phyloP scores from a whole-genome alignment of 2,888 invertebrate species.

The Scrobipalpa costella region DNA sequence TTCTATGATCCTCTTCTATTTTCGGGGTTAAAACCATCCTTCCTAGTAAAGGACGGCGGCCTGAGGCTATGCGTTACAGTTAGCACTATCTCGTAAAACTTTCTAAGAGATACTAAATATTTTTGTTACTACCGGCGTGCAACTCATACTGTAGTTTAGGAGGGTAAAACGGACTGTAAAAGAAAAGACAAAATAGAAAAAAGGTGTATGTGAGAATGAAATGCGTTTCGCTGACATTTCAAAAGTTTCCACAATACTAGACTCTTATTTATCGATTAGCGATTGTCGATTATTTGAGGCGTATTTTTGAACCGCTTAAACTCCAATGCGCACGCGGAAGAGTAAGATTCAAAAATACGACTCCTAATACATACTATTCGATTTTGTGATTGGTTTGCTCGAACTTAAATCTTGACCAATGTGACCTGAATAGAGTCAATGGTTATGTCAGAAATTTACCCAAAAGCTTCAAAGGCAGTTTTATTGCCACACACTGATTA shows the following conservation, averaged over 20 bases:
- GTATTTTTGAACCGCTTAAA: too few relatives aligned
- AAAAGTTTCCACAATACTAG: not conserved
- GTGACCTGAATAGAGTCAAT: too few relatives aligned
- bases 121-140: constrained; percentile 1
- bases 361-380: too few relatives aligned
- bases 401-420: too few relatives aligned
- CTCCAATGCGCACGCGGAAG: too few relatives aligned
- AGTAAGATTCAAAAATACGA: too few relatives aligned
- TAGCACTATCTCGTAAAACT: not conserved
- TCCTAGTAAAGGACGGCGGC: not conserved
- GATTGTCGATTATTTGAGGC: too few relatives aligned
- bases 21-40: not conserved
- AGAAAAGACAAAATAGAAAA: not conserved
- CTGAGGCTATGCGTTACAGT: not conserved
- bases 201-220: not conserved
- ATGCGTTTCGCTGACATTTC: not conserved
- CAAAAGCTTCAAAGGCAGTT: too few relatives aligned
- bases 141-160: not conserved
- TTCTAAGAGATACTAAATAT: not conserved
- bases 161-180: not conserved
- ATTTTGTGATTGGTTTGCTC: too few relatives aligned
- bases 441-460: too few relatives aligned
- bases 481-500: too few relatives aligned
- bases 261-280: too few relatives aligned
- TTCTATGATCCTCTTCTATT: not conserved